phyloP scores from a whole-genome alignment of 2,888 invertebrate species.

The Macroteleia sp. region DNA sequence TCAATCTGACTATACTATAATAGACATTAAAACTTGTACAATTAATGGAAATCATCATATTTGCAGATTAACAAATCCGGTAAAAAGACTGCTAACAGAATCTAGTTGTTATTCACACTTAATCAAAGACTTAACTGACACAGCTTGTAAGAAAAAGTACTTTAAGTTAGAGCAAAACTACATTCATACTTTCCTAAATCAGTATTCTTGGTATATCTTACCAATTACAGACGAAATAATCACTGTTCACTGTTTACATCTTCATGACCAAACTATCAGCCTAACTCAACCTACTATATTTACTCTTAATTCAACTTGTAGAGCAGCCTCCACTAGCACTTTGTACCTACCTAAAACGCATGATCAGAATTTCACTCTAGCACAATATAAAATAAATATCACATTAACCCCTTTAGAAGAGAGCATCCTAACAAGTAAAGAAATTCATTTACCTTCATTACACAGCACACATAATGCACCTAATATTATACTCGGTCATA shows the following conservation, averaged over 20 bases:
- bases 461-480: too few species aligned
- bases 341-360: too few species aligned
- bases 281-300: too few species aligned
- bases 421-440: too few species aligned
- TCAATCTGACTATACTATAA: background rate
- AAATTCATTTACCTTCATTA: too few species aligned
- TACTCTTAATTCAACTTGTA: too few species aligned
- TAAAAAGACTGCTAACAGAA: background rate
- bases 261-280: too few species aligned
- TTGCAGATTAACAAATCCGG: background rate
- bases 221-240: background rate
- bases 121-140: slow-evolving; percentile 3
- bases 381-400: too few species aligned
- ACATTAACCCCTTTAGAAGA: too few species aligned
- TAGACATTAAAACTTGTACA: background rate
- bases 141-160: background rate
- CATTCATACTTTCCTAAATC: background rate
- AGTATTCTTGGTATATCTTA: slow-evolving; percentile 4
- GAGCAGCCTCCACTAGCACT: too few species aligned
- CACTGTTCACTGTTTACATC: slow-evolving; percentile 3
- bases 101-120: slow-evolving; percentile 5
- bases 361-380: too few species aligned
- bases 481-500: too few species aligned
- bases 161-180: slow-evolving; percentile 4
- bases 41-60: background rate